Percentiles rank a stretch among this genome's conserved stretches.
Conservation (phyloP, 1,140 invertebrate species). For the Tetranychus urticae region DNA sequence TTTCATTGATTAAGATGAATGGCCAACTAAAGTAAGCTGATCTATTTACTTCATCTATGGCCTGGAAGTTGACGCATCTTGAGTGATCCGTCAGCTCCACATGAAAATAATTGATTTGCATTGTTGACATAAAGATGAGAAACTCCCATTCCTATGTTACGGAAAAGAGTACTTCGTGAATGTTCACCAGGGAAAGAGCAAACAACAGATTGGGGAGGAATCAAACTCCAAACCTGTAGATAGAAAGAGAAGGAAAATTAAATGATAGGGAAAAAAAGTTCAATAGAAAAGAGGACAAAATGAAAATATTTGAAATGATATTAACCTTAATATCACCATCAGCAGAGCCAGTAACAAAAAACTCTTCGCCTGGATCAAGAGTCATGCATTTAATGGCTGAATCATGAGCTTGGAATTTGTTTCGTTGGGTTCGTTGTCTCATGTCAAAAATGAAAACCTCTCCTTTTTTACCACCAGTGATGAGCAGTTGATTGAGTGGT, state of each 20-base stretch:
- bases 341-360: slow-evolving; percentile 88
- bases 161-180: slow-evolving; percentile 60
- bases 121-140: slow-evolving; percentile 77
- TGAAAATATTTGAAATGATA: not conserved
- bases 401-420: slow-evolving; percentile 76
- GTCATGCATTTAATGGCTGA: slow-evolving; percentile 79
- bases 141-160: slow-evolving; percentile 84
- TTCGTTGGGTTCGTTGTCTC: slow-evolving; percentile 55
- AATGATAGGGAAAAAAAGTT: not conserved
- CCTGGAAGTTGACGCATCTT: slow-evolving; percentile 76
- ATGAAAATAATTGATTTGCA: slow-evolving; percentile 69
- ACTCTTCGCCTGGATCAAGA: slow-evolving; percentile 79
- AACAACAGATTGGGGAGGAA: slow-evolving; percentile 49
- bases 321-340: slow-evolving; percentile 93
- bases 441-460: slow-evolving; percentile 76
- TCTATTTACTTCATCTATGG: slow-evolving; percentile 16
- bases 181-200: slow-evolving; percentile 79
- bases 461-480: slow-evolving; percentile 85
- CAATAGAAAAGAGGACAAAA: not conserved
- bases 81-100: slow-evolving; percentile 93
- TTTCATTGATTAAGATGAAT: no score
- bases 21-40: no score
- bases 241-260: not conserved
- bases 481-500: slow-evolving; percentile 59
- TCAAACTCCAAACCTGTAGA: slow-evolving; percentile 65